These are phyloP conservation scores for Rapana venosa DNA, from an alignment of 2,888 invertebrate genomes.

Conservation along the genomic window DNA sequence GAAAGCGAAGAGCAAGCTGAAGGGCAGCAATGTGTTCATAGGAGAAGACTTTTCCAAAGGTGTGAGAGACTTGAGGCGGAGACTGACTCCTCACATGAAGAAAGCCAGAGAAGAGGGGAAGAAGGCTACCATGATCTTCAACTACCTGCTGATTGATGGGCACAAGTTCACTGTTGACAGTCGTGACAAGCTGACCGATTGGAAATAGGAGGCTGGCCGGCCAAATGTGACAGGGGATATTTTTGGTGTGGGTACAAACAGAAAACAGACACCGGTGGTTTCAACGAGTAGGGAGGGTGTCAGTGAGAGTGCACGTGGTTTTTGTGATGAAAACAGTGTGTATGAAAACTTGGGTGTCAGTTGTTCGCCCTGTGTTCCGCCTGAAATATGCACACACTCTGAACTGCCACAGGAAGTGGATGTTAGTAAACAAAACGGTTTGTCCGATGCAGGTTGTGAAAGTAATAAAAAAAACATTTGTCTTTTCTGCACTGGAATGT, in stretches of 20 bases:
- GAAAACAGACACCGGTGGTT: neutral
- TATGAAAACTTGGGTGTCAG: neutral
- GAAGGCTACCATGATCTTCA: neutral
- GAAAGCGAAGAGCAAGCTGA: neutral
- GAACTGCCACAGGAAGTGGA: no score
- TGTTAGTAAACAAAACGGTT: no score
- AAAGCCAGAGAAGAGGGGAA: neutral
- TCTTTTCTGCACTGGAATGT: neutral
- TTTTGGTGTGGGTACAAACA: neutral
- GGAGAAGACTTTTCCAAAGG: neutral
- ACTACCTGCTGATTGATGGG: conserved; percentile 2
- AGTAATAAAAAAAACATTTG: neutral
- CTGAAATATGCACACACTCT: neutral
- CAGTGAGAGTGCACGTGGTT: neutral
- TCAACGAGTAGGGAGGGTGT: neutral
- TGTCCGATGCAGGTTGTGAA: neutral
- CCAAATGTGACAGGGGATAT: neutral
- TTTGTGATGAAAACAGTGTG: neutral
- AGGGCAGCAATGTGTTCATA: neutral
- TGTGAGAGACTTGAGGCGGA: neutral
- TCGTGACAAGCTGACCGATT: no score
- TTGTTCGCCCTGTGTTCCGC: neutral
- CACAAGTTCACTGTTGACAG: neutral
- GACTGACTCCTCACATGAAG: neutral
- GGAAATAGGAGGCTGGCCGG: neutral